Conservation (phyloP, 2,113 vertebrate species). For the Tachysurus vachellii region DNA sequence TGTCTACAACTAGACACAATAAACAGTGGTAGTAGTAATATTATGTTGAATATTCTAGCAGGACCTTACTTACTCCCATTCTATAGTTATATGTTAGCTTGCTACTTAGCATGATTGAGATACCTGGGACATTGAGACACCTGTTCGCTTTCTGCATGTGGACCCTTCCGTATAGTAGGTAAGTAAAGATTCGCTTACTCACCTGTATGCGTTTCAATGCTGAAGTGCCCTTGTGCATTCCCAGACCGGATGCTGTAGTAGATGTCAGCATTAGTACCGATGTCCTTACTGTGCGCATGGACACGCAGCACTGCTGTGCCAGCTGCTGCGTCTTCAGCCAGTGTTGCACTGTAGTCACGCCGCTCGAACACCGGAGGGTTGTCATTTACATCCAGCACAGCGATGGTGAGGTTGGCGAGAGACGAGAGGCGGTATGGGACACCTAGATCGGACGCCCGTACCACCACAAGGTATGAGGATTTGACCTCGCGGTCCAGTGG, state of each 20-base stretch:
- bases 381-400: slow-evolving; percentile 93
- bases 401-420: slow-evolving; percentile 83
- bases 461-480: slow-evolving; percentile 83
- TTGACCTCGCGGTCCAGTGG: slow-evolving; percentile 89
- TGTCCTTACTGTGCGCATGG: slow-evolving; percentile 93
- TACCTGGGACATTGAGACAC: neutral
- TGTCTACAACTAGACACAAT: neutral
- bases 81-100: neutral
- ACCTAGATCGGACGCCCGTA: slow-evolving; percentile 85
- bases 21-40: neutral
- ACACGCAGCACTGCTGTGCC: slow-evolving; percentile 86
- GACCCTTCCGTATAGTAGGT: neutral
- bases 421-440: slow-evolving; percentile 80
- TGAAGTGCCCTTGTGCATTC: slow-evolving; percentile 91
- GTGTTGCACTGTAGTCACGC: slow-evolving; percentile 86
- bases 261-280: slow-evolving; percentile 95
- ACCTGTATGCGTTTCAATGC: slow-evolving; percentile 88
- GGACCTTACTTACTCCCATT: neutral
- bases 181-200: slow-evolving; percentile 35
- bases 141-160: neutral
- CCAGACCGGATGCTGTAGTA: slow-evolving; percentile 91
- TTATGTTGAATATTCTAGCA: neutral
- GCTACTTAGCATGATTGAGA: neutral
- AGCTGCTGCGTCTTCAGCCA: slow-evolving; percentile 84
- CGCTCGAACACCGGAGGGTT: slow-evolving; percentile 95